Percentiles rank a stretch among this genome's conserved stretches.
phyloP scores from a whole-genome alignment of 2,888 invertebrate species.

The Rapana venosa region DNA sequence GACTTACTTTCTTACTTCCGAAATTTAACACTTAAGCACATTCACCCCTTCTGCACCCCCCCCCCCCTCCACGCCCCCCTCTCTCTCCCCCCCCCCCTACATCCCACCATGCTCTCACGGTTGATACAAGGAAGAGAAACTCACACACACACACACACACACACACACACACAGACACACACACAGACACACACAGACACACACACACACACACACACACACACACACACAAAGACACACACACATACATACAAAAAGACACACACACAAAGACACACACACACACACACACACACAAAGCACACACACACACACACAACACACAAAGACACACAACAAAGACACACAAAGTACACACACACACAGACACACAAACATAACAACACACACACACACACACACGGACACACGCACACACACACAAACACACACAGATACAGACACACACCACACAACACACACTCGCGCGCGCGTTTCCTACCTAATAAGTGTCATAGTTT shows the following conservation, averaged over 20 bases:
- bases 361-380: too few species aligned
- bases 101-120: not conserved
- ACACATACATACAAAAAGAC: not conserved
- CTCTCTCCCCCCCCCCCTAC: not conserved
- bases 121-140: not conserved
- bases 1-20: too few species aligned
- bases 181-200: not conserved
- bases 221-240: not conserved
- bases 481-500: too few species aligned
- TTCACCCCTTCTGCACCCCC: not conserved
- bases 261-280: not conserved
- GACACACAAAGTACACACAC: too few species aligned
- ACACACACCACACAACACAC: too few species aligned
- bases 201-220: not conserved
- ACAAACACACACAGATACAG: too few species aligned
- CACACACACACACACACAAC: too few species aligned
- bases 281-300: not conserved
- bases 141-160: too few species aligned
- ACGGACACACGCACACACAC: too few species aligned
- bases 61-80: not conserved
- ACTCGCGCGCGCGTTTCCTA: too few species aligned
- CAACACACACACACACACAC: too few species aligned
- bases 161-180: not conserved
- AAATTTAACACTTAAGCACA: not conserved
- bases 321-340: too few species aligned